Conservation (phyloP, 92 coral and sea anemone genomes). For the Galaxea fascicularis region DNA sequence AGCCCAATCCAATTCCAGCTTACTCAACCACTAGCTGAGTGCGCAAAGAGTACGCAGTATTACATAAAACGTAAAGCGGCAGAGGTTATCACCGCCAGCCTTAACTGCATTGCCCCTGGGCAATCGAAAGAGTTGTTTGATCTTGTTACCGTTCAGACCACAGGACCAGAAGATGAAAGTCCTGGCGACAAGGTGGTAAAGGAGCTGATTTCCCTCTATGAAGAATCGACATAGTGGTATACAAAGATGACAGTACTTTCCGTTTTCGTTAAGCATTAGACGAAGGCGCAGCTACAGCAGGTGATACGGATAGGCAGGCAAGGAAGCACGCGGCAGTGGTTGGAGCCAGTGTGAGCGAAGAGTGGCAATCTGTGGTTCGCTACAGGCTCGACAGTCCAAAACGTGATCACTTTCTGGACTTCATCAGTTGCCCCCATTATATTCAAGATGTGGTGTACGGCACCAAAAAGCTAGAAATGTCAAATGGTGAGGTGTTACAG, state of each 20-base stretch:
- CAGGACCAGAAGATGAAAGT: background rate
- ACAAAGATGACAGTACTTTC: slow-evolving; percentile 54
- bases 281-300: slow-evolving; percentile 36
- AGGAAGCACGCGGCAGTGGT: slow-evolving; percentile 50
- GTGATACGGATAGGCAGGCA: slow-evolving; percentile 61
- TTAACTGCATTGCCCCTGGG: slow-evolving; percentile 61
- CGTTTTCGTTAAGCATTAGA: slow-evolving; percentile 59
- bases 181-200: slow-evolving; percentile 30
- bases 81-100: slow-evolving; percentile 35
- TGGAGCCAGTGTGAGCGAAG: slow-evolving; percentile 41
- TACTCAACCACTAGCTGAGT: slow-evolving; percentile 43
- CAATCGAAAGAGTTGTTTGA: slow-evolving; percentile 44
- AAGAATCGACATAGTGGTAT: slow-evolving; percentile 55
- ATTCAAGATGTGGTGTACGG: slow-evolving; percentile 61
- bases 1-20: slow-evolving; percentile 56
- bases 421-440: slow-evolving; percentile 47
- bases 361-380: slow-evolving; percentile 20
- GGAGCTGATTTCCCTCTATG: slow-evolving; percentile 43
- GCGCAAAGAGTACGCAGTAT: slow-evolving; percentile 40
- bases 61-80: slow-evolving; percentile 52
- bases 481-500: slow-evolving; percentile 42
- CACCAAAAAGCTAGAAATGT: slow-evolving; percentile 46
- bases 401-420: slow-evolving; percentile 66
- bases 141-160: background rate
- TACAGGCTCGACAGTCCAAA: slow-evolving; percentile 39